Evolutionary conservation across 1,140 invertebrate genomes (phyloP).

Genomic region (Centruroides sculpturatus): DNA sequence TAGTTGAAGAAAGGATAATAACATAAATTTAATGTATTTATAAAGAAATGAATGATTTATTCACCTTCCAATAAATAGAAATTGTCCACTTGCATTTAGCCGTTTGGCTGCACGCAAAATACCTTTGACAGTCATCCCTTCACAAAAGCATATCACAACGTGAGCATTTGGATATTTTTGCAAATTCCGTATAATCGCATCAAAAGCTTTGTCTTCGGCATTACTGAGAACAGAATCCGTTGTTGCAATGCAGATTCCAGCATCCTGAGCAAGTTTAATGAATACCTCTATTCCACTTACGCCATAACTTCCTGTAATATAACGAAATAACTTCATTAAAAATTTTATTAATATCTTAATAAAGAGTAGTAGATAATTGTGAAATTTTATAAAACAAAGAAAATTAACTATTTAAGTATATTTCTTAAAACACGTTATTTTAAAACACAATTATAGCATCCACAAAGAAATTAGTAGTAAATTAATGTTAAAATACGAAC

Average conservation of each 20-base stretch:
- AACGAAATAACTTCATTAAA: too few species aligned
- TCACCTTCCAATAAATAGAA: constrained; percentile 53
- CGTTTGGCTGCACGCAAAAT: constrained; percentile 49
- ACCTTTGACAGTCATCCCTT: constrained; percentile 53
- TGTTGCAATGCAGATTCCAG: constrained; percentile 56
- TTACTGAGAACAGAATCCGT: constrained; percentile 48
- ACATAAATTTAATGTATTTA: too few species aligned
- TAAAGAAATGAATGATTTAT: not conserved
- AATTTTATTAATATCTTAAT: too few species aligned
- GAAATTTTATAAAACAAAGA: too few species aligned
- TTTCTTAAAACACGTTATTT: too few species aligned
- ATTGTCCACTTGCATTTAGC: constrained; percentile 42
- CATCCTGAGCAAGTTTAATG: constrained; percentile 44
- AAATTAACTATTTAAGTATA: too few species aligned
- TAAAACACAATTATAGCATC: too few species aligned
- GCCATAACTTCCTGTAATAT: constrained; percentile 55
- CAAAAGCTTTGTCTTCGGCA: constrained; percentile 35
- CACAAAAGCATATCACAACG: constrained; percentile 72
- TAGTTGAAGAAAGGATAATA: too few species aligned
- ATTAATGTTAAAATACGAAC: too few species aligned
- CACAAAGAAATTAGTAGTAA: too few species aligned
- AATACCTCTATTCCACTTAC: constrained; percentile 64
- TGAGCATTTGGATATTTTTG: constrained; percentile 40
- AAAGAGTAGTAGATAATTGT: too few species aligned
- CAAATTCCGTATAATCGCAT: constrained; percentile 38